These are phyloP conservation scores for Mormyrus hasselquistii DNA, from an alignment of 2,797 vertebrate genomes.

Conservation along the genomic window DNA sequence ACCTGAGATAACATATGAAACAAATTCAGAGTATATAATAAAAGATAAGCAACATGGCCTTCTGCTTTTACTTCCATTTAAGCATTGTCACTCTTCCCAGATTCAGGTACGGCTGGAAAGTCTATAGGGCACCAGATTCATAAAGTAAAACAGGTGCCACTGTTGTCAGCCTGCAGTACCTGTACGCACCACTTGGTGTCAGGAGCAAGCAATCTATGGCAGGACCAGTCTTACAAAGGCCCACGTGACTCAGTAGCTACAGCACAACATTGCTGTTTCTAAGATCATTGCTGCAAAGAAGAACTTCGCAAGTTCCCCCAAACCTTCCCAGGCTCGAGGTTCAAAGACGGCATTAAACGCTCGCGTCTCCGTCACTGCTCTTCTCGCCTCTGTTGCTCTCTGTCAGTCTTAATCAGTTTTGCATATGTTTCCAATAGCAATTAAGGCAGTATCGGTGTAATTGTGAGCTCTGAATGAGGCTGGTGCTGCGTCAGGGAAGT, in stretches of 20 bases:
- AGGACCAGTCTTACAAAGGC: background rate
- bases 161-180: background rate
- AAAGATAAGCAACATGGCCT: background rate
- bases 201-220: constrained; percentile 8
- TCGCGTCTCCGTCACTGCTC: background rate
- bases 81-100: background rate
- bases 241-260: background rate
- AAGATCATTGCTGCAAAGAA: constrained; percentile 36
- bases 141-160: background rate
- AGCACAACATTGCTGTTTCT: constrained; percentile 17
- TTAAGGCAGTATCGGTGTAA: background rate
- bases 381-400: background rate
- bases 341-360: background rate
- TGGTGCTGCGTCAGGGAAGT: background rate
- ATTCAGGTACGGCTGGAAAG: background rate
- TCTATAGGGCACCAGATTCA: background rate
- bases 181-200: constrained; percentile 3
- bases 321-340: background rate
- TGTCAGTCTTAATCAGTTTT: background rate
- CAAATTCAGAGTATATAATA: background rate
- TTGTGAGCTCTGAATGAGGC: background rate
- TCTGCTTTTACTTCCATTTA: background rate
- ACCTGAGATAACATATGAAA: background rate
- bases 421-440: background rate
- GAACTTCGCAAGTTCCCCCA: constrained; percentile 27